Base-by-base conservation (phyloP, 2,888 invertebrate genomes). In the Hololepta plana region DNA sequence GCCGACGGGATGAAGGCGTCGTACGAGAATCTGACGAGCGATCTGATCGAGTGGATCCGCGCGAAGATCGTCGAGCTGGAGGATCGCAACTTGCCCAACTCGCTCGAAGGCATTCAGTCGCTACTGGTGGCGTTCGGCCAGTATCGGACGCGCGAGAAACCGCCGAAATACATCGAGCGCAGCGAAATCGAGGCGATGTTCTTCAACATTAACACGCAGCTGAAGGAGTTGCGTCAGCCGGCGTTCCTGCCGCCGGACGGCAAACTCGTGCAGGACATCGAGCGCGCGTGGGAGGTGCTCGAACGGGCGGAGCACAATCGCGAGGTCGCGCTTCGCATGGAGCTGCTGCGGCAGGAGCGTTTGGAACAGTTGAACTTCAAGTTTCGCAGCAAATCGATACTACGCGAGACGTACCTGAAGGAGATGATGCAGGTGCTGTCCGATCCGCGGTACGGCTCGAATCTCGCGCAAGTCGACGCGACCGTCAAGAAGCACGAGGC, bases 401-500 rank as follows among this genome's bases (percentile, higher is more conserved):
- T 98, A 24, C 70, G 96, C 26, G 91, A 95, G 43, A 84, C 88
- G 0, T 98, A 96, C 58, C 59, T 98, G 33, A 85, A 87, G 54
- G 96, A 96, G 59, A 96, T 96, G 93, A 88, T 85, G 38, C 84
- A 84, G 51, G 90, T 96, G 7, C 59, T 96, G 10, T 81, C 82
- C 0, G 90, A 90, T 59, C 82, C 87, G 1, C 69, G 88, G 29
- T 90, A 90, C 54, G 85, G 85, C 2, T 80, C 80, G 40, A 84
- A 82, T 58, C 58, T 93, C 38, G 70, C 81, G 0, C 91, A 95
- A 49, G 90, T 95, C 0, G 95, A 96, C 51, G 95, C 95, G 2
- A 90, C 93, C 0, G 74, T 96, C 20, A 96, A 96, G 60, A 96
- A 96, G 47, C 95, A 96, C 49, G 95, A 96, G 55, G 95, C 96